A percentile compares a stretch with the other conserved stretches of the same genome.
Evolutionary conservation across 2,113 vertebrate genomes (phyloP).

Genomic region (Psophia crepitans): DNA sequence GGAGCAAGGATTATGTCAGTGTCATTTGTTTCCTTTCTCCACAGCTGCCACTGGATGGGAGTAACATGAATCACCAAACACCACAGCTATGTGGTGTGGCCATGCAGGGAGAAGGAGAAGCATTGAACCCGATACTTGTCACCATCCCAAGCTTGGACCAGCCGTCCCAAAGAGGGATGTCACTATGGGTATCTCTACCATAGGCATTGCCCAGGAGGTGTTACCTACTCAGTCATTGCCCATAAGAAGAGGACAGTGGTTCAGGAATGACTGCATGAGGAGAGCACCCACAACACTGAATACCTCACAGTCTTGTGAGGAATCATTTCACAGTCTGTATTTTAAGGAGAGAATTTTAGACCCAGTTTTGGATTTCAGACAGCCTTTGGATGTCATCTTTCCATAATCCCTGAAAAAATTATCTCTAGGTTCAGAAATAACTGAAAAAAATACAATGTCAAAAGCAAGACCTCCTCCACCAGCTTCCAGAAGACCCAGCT

Average conservation of each 20-base stretch:
- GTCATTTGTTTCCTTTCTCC: conserved; percentile 70
- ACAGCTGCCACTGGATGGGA: conserved; percentile 67
- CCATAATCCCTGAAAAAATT: background rate
- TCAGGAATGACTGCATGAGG: background rate
- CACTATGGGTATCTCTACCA: background rate
- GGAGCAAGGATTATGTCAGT: conserved; percentile 51
- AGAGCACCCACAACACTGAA: background rate
- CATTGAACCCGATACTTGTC: background rate
- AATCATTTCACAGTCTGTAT: background rate
- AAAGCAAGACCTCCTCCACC: background rate
- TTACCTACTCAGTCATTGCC: background rate
- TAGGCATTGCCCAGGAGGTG: background rate
- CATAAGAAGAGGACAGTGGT: conserved; percentile 31
- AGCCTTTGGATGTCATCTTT: background rate
- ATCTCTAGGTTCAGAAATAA: background rate
- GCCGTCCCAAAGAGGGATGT: conserved; percentile 35
- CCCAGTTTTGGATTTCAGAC: background rate
- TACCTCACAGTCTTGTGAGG: background rate
- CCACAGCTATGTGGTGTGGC: conserved; percentile 37
- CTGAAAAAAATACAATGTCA: background rate
- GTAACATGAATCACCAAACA: conserved; percentile 33
- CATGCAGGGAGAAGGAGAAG: conserved; percentile 58
- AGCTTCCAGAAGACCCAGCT: background rate
- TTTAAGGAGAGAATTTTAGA: background rate
- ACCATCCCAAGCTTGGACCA: conserved; percentile 9